Evolutionary conservation across 1,140 invertebrate genomes (phyloP).

Genomic region (Octopus sinensis): DNA sequence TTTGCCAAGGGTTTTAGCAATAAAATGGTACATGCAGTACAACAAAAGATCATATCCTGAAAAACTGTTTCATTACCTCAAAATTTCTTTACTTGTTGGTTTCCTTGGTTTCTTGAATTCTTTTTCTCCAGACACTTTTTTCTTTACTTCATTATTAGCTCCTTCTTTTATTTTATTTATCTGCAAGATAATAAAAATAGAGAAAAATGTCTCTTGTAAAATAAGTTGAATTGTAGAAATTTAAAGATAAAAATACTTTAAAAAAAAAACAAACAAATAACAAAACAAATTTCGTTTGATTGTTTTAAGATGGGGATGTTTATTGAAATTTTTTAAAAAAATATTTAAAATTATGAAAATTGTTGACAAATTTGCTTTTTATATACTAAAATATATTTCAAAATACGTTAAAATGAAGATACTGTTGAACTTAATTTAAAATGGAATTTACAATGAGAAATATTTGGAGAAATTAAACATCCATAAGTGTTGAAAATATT

Average conservation of each 20-base stretch:
- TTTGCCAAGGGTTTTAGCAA: too few relatives aligned
- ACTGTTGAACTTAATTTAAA: neutral
- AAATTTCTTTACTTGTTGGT: constrained; percentile 28
- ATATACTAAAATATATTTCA: too few relatives aligned
- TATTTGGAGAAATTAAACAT: too few relatives aligned
- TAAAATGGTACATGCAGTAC: too few relatives aligned
- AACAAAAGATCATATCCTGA: too few relatives aligned
- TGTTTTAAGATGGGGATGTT: too few relatives aligned
- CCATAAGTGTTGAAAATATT: neutral
- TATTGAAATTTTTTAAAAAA: too few relatives aligned
- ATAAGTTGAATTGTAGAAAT: neutral
- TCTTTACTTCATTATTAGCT: constrained; percentile 39
- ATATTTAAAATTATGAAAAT: too few relatives aligned
- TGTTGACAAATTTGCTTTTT: too few relatives aligned
- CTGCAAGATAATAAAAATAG: constrained; percentile 23
- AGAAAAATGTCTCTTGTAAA: neutral
- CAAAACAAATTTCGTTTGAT: too few relatives aligned
- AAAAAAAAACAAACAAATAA: neutral
- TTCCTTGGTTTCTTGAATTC: constrained; percentile 55
- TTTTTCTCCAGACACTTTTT: constrained; percentile 48
- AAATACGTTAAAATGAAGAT: neutral
- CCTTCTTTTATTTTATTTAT: constrained; percentile 45
- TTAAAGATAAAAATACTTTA: neutral
- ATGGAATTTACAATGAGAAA: neutral
- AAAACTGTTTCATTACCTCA: constrained; percentile 7